Evolutionary conservation across 2,888 invertebrate genomes (phyloP), one percentile per base, ranked within the genome.

Genomic region (Trachelus stipa): DNA sequence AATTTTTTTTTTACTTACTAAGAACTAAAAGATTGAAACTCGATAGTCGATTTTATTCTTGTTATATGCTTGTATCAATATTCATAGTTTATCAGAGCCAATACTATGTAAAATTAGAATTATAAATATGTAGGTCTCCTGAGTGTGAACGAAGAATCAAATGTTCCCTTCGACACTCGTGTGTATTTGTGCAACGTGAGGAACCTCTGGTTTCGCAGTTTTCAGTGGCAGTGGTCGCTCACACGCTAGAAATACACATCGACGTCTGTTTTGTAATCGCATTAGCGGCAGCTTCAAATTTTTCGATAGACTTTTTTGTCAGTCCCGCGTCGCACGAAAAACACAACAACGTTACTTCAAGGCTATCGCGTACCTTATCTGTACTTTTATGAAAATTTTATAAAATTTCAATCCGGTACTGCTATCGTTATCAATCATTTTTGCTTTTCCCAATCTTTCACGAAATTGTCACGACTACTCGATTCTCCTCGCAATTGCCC

Each of bases 211-310:
- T 74, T 79, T 79, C 77, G 77, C 76, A 37, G 69, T 73, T 73
- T 80, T 73, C 73, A 74, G 73, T 75, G 77, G 37, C 76, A 76
- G 76, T 78, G 78, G 78, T 73, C 78, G 78, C 75, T 78, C 69
- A 75, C 74, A 30, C 69, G 73, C 37, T 68, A 76, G 78, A 78
- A 79, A 79, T 79, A 79, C 79, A 73, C 79, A 79, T 79, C 79
- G 79, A 79, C 79, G 79, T 79, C 79, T 76, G 76, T 79, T 79
- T 79, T 79, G 79, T 76, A 79, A 79, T 79, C 79, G 73, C 76
- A 79, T 68, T 34, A 76, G 79, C 79, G 76, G 69, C 79, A 69
- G 73, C 79, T 33, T 73, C 74, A 33, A 23, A 9, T 23, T 23
- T 56, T 56, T 56, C 56, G 23, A 56, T 56, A 56, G 23, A 23